Conservation (phyloP, 37 sponge, comb jelly and placozoan genomes). For the Chondrilla cf. caribensis region DNA sequence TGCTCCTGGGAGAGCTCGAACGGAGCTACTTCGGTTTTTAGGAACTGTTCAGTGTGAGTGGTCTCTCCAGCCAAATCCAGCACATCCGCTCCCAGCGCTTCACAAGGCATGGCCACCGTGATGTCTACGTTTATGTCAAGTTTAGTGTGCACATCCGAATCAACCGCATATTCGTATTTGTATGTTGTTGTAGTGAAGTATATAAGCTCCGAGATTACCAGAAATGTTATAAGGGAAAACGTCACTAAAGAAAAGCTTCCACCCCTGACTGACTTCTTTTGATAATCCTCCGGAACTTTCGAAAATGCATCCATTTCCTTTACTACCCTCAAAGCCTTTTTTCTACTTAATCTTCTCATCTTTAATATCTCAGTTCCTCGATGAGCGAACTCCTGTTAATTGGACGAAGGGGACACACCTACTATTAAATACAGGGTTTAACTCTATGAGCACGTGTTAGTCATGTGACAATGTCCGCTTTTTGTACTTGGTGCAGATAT, state of each 20-base stretch:
- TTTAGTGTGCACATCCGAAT: constrained; percentile 59
- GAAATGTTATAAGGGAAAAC: constrained; percentile 63
- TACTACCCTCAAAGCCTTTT: constrained; percentile 48
- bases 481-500: not conserved
- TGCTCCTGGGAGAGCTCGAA: constrained; percentile 65
- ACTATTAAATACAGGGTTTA: not conserved
- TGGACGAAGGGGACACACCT: not conserved
- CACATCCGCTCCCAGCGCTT: constrained; percentile 76
- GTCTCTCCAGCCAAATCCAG: constrained; percentile 74
- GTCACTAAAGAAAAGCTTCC: constrained; percentile 73
- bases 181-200: constrained; percentile 61
- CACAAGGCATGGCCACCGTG: constrained; percentile 85
- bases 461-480: not conserved
- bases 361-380: too few species aligned
- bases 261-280: constrained; percentile 71
- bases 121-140: constrained; percentile 73
- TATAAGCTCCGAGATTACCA: constrained; percentile 79
- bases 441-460: not conserved
- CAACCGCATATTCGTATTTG: constrained; percentile 83
- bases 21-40: constrained; percentile 54
- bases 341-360: constrained; percentile 21
- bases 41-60: not conserved
- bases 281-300: constrained; percentile 79
- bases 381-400: not conserved
- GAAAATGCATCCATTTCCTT: constrained; percentile 88